A percentile compares a stretch with the other conserved stretches of the same genome.
Conservation (phyloP, 2,113 vertebrate species). For the Apeltes quadracus region DNA sequence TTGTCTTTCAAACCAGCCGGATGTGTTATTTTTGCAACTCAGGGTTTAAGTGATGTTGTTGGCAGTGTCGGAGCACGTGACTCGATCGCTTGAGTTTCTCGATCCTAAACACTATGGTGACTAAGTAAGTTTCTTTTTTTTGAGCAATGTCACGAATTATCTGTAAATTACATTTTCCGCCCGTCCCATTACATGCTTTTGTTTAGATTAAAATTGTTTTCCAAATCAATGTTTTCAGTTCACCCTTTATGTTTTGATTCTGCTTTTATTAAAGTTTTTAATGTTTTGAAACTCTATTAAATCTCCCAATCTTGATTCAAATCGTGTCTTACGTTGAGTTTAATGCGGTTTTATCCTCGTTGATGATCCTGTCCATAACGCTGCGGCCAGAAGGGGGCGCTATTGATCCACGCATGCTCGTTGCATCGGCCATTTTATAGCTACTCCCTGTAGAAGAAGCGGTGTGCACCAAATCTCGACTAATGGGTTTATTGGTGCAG, state of each 20-base stretch:
- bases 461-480: background rate
- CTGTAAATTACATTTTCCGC: slow-evolving; percentile 39
- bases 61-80: slow-evolving; percentile 63
- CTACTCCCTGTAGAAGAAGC: background rate
- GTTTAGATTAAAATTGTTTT: slow-evolving; percentile 60
- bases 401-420: slow-evolving; percentile 6
- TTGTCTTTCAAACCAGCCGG: slow-evolving; percentile 64
- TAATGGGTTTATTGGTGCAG: background rate
- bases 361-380: background rate
- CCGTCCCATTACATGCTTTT: slow-evolving; percentile 67
- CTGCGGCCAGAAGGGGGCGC: slow-evolving; percentile 41
- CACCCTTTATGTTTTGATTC: slow-evolving; percentile 68
- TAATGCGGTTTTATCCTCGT: background rate
- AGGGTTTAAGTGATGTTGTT: slow-evolving; percentile 70
- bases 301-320: slow-evolving; percentile 49
- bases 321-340: background rate
- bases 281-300: slow-evolving; percentile 71
- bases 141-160: slow-evolving; percentile 39
- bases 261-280: slow-evolving; percentile 82
- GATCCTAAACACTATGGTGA: slow-evolving; percentile 58
- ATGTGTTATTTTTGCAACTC: slow-evolving; percentile 72
- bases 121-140: slow-evolving; percentile 48
- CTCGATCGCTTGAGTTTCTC: slow-evolving; percentile 62
- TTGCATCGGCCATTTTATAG: slow-evolving; percentile 61
- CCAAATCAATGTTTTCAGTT: slow-evolving; percentile 67